A percentile compares a stretch with the other conserved stretches of the same genome.
phyloP scores from a whole-genome alignment of 2,113 vertebrate species.

The Zosterops borbonicus region DNA sequence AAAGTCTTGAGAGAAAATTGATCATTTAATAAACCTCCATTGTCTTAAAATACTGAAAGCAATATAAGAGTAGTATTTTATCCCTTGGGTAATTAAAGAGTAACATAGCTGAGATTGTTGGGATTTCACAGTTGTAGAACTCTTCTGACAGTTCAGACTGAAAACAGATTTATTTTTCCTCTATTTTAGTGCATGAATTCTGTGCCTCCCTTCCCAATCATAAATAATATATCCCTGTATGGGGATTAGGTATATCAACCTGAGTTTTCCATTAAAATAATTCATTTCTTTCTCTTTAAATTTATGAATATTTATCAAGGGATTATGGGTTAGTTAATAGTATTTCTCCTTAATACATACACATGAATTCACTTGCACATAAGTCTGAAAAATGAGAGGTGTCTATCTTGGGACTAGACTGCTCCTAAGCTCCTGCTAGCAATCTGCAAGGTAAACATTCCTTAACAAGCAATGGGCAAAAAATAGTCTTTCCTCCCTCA shows the following conservation, averaged over 20 bases:
- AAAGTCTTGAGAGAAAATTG: background rate
- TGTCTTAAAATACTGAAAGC: background rate
- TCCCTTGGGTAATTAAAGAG: background rate
- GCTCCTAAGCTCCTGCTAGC: background rate
- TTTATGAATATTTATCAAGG: slow-evolving; percentile 29
- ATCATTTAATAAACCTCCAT: background rate
- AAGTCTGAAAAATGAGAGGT: background rate
- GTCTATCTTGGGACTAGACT: background rate
- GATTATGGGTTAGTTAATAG: background rate
- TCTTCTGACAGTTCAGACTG: background rate
- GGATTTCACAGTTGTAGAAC: background rate
- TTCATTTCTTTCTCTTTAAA: background rate
- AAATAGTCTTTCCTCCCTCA: background rate
- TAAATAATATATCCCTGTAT: slow-evolving; percentile 25
- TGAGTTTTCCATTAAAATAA: background rate
- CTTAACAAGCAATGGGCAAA: background rate
- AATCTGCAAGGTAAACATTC: slow-evolving; percentile 2
- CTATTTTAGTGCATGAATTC: background rate
- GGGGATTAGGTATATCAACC: background rate
- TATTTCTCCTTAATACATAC: background rate
- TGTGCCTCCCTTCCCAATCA: background rate
- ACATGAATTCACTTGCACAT: background rate
- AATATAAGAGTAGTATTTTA: background rate
- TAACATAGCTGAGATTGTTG: background rate
- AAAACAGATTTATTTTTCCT: background rate